Evolutionary conservation across 2,797 vertebrate species (phyloP).

Genomic region (Ctenopoma multispine): DNA sequence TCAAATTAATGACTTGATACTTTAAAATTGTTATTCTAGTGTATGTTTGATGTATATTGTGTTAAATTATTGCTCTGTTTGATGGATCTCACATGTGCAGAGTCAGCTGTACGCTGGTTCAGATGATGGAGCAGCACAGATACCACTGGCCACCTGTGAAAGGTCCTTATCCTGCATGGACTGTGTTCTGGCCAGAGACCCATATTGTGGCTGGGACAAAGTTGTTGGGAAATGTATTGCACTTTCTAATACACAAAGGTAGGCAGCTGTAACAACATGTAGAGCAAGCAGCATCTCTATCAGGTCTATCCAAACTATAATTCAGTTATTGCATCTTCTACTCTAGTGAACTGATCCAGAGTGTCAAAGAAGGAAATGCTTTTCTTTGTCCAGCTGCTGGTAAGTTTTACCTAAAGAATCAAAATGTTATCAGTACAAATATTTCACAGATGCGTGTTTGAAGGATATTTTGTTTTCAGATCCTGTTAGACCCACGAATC

Average conservation of each 20-base stretch:
- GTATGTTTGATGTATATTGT: background rate
- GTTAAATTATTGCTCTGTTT: slow-evolving; percentile 13
- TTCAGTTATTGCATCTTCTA: slow-evolving; percentile 2
- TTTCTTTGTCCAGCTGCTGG: slow-evolving; percentile 77
- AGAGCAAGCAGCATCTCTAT: background rate
- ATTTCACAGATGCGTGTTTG: background rate
- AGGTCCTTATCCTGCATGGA: slow-evolving; percentile 81
- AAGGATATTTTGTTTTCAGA: slow-evolving; percentile 62
- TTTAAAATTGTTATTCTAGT: background rate
- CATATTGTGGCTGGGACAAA: slow-evolving; percentile 85
- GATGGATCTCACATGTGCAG: slow-evolving; percentile 53
- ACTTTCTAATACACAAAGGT: slow-evolving; percentile 54
- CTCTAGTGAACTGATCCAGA: slow-evolving; percentile 84
- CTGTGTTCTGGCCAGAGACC: slow-evolving; percentile 87
- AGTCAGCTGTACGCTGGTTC: slow-evolving; percentile 84
- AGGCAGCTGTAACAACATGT: background rate
- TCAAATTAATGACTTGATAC: background rate
- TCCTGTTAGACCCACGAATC: slow-evolving; percentile 39
- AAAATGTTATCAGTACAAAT: background rate
- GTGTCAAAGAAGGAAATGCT: slow-evolving; percentile 76
- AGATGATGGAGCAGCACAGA: slow-evolving; percentile 77
- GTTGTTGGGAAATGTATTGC: slow-evolving; percentile 56
- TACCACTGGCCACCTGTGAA: slow-evolving; percentile 79
- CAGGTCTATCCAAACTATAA: background rate
- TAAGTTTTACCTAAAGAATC: slow-evolving; percentile 55